Evolutionary conservation across 2,888 invertebrate genomes (phyloP).

Genomic region (Allygus modestus): DNA sequence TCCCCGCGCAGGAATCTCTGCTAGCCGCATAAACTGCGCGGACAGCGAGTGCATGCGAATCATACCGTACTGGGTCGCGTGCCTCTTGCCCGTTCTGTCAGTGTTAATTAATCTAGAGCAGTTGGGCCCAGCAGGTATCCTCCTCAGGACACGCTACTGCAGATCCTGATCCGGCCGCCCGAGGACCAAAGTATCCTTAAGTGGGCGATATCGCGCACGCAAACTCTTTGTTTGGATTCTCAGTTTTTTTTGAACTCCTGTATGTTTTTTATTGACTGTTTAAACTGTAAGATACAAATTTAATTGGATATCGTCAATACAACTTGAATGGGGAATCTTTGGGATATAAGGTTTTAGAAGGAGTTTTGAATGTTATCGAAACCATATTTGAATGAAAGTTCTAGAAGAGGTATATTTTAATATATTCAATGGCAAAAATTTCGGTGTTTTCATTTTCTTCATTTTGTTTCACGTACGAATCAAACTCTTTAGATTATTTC

Average conservation of each 20-base stretch:
- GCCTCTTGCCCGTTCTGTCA: slow-evolving; percentile 8
- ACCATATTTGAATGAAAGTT: too few relatives aligned
- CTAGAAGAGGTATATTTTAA: too few relatives aligned
- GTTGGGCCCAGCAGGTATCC: slow-evolving; percentile 5
- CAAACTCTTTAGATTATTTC: too few relatives aligned
- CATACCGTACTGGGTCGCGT: slow-evolving; percentile 20
- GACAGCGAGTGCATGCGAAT: background rate
- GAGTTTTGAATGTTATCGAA: too few relatives aligned
- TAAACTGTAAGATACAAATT: too few relatives aligned
- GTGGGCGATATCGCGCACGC: slow-evolving; percentile 24
- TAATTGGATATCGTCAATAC: too few relatives aligned
- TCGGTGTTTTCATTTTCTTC: too few relatives aligned
- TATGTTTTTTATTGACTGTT: too few relatives aligned
- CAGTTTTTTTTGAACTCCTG: background rate
- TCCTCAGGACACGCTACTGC: slow-evolving; percentile 20
- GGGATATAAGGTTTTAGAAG: too few relatives aligned
- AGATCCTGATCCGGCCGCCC: background rate
- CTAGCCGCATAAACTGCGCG: background rate
- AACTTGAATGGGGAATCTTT: too few relatives aligned
- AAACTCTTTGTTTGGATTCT: background rate
- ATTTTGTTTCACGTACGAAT: too few relatives aligned
- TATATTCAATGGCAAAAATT: too few relatives aligned
- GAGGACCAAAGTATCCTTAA: slow-evolving; percentile 3
- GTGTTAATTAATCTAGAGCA: slow-evolving; percentile 46
- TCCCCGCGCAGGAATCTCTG: background rate